Conservation (phyloP, 2,888 invertebrate genomes). For the Orthonevra nobilis region DNA sequence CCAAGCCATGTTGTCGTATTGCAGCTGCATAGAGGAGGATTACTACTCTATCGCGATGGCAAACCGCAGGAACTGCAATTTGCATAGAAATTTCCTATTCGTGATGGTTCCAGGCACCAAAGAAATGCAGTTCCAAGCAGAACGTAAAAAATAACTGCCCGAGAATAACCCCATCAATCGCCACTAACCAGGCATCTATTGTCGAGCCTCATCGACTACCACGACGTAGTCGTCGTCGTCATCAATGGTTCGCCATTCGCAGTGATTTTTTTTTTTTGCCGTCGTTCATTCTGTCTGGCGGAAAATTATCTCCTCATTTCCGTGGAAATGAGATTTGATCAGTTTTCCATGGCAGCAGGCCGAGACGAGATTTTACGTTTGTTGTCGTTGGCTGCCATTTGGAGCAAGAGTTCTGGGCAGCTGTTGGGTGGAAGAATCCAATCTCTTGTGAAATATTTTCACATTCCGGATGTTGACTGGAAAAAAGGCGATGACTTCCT, state of each 20-base stretch:
- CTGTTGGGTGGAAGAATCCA: too few species aligned
- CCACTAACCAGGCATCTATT: conserved; percentile 30
- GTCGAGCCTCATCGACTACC: background rate
- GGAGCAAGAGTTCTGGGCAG: too few species aligned
- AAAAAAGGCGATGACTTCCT: conserved; percentile 18
- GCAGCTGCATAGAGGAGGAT: background rate
- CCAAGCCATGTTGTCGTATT: conserved; percentile 17
- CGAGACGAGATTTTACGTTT: too few species aligned
- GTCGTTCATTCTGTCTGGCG: conserved; percentile 38
- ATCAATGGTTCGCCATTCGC: too few species aligned
- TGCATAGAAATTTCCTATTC: conserved; percentile 61
- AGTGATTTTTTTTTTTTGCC: conserved; percentile 3
- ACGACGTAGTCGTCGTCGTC: too few species aligned
- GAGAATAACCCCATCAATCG: conserved; percentile 54
- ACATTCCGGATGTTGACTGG: conserved; percentile 11
- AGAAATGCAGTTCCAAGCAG: too few species aligned
- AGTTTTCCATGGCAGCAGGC: conserved; percentile 38
- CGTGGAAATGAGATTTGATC: conserved; percentile 67
- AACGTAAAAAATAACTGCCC: conserved; percentile 8
- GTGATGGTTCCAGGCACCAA: conserved; percentile 54
- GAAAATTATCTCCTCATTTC: conserved; percentile 68
- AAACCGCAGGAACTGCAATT: conserved; percentile 27
- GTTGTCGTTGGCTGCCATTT: too few species aligned
- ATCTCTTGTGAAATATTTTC: conserved; percentile 28
- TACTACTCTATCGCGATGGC: conserved; percentile 19